Base-by-base conservation (phyloP, 2,888 invertebrate species). In the Boloria selene region DNA sequence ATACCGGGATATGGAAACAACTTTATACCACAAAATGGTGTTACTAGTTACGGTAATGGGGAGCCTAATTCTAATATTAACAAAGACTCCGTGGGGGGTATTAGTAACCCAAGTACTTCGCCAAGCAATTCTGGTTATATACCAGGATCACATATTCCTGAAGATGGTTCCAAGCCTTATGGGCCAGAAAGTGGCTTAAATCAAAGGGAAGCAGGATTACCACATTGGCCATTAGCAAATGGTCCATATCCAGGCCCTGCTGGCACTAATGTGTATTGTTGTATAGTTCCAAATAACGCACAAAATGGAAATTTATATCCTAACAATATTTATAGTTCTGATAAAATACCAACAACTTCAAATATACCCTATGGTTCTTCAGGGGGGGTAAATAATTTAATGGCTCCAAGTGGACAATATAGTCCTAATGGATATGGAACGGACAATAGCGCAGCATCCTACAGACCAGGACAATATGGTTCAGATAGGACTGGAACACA, bases 241-340 rank as follows among this genome's bases (percentile, higher is more conserved):
- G 73, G 73, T 50, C 73, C 73, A 10, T 74, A 67, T 31, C 62
- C 59, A 16, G 73, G 71, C 4, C 70, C 73, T 18, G 71, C 65
- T 44, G 75, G 75, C 4, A 72, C 54, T 42, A 72, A 58, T 55
- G 68, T 73, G 47, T 72, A 71, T 61, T 74, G 75, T 58, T 75
- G 75, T 64, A 64, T 70, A 38, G 60, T 73, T 16, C 74, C 76
- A 10, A 71, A 67, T 50, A 61, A 51, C 18, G 61, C 56, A 5
- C 65, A 56, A 42, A 66, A 45, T 56, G 56, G 60, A 26, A 63
- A 64, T 45, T 10, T 54, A 16, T 65, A 61, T 61, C 59, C 69
- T 38, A 54, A 47, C 38, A 67, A 44, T 50, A 53, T 45, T 55
- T 31, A 49, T 55, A 14, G 53, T 54, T 55, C 63, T 50, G 63